Percentiles rank a stretch among this genome's conserved stretches.
These are phyloP conservation scores for Pachyramphus minor DNA, from an alignment of 2,113 vertebrate genomes.

Conservation along the genomic window DNA sequence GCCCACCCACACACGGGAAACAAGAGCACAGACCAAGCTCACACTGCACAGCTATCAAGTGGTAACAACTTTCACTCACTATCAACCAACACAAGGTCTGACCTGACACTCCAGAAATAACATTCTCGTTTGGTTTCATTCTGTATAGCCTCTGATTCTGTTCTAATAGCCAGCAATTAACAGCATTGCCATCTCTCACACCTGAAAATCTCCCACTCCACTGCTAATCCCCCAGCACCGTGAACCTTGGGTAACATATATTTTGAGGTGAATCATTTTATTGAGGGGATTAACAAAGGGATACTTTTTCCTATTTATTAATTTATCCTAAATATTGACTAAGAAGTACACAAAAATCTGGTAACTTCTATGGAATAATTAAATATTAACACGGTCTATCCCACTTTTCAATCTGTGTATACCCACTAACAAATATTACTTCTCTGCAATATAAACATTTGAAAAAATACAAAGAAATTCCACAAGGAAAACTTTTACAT, in stretches of 20 bases:
- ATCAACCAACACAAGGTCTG: background rate
- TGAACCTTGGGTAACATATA: background rate
- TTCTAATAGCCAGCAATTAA: background rate
- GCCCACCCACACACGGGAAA: rapidly evolving
- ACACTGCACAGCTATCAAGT: background rate
- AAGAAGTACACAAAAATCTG: background rate
- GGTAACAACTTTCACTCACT: background rate
- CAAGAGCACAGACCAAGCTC: background rate
- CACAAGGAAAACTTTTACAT: background rate
- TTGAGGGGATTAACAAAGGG: background rate
- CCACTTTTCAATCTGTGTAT: background rate
- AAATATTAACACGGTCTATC: background rate
- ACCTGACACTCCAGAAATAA: background rate
- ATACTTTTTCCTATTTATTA: background rate
- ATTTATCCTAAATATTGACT: background rate
- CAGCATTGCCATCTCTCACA: background rate
- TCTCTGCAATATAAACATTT: background rate
- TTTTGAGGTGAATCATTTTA: background rate
- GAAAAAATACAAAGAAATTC: background rate
- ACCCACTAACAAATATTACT: background rate
- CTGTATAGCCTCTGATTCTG: background rate
- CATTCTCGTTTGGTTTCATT: background rate
- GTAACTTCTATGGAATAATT: background rate
- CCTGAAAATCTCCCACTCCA: rapidly evolving
- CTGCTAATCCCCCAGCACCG: background rate